phyloP scores from a whole-genome alignment of 2,113 vertebrate species.

The Columba livia region DNA sequence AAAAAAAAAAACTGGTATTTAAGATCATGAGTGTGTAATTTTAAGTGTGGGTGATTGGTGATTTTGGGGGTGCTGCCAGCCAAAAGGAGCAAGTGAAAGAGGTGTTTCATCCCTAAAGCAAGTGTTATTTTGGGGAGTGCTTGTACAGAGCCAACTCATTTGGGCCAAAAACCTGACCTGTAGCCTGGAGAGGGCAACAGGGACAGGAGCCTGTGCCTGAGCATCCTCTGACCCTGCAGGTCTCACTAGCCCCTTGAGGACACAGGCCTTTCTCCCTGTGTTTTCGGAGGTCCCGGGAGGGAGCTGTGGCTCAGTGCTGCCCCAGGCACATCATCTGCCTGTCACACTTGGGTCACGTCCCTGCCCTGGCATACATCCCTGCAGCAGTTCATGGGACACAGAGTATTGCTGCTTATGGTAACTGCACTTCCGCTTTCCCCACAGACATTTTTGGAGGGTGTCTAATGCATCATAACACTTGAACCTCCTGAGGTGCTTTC shows the following conservation, averaged over 20 bases:
- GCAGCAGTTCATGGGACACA: background rate
- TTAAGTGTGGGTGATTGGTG: background rate
- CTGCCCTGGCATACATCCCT: background rate
- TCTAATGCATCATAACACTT: background rate
- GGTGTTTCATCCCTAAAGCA: background rate
- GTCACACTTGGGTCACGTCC: accelerated
- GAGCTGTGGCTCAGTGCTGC: background rate
- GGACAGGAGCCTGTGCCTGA: background rate
- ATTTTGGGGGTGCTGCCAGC: background rate
- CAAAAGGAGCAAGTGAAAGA: background rate
- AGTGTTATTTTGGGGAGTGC: background rate
- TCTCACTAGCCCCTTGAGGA: background rate
- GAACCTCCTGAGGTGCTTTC: background rate
- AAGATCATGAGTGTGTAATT: background rate
- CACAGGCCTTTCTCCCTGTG: accelerated
- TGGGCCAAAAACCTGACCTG: background rate
- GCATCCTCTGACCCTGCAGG: accelerated
- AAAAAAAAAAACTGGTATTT: background rate
- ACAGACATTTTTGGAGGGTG: background rate
- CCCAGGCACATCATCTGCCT: background rate
- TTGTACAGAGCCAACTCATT: accelerated
- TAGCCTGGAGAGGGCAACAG: background rate
- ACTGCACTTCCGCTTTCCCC: background rate
- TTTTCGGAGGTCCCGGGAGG: background rate
- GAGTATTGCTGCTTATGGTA: background rate